Conservation (phyloP, 2,113 vertebrate genomes). For the Cyanoramphus novaezelandiae region DNA sequence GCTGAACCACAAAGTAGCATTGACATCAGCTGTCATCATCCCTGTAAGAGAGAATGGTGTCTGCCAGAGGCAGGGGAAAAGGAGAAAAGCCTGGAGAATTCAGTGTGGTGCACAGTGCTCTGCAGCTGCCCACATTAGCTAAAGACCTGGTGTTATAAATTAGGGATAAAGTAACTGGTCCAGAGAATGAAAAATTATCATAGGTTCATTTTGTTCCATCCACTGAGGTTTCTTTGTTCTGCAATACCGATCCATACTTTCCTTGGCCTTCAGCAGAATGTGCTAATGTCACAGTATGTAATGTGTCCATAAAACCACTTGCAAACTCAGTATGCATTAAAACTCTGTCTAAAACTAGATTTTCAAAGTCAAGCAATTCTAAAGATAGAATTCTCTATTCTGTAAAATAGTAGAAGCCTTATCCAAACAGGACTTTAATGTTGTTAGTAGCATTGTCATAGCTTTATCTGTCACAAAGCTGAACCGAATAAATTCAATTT, state of each 20-base stretch:
- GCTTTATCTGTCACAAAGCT: not conserved
- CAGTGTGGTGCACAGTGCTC: not conserved
- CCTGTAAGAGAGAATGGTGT: not conserved
- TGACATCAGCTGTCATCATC: slow-evolving; percentile 32
- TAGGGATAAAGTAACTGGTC: not conserved
- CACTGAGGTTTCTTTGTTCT: not conserved
- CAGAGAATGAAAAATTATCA: not conserved
- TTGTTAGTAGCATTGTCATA: not conserved
- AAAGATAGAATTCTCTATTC: not conserved
- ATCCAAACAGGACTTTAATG: not conserved
- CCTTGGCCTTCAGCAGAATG: slow-evolving; percentile 22
- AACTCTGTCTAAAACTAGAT: slow-evolving; percentile 39
- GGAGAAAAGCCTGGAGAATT: not conserved
- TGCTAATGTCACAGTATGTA: not conserved
- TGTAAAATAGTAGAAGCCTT: not conserved
- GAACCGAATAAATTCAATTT: not conserved
- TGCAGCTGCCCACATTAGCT: not conserved
- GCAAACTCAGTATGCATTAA: slow-evolving; percentile 14
- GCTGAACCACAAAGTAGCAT: slow-evolving; percentile 37
- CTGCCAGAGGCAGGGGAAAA: not conserved
- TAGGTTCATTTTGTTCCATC: not conserved
- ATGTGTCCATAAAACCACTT: slow-evolving; percentile 28
- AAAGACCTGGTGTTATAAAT: not conserved
- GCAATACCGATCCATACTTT: not conserved
- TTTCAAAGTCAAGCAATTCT: not conserved